Evolutionary conservation across 2,888 invertebrate species (phyloP).

Genomic region (Rhaphigaster nebulosa): DNA sequence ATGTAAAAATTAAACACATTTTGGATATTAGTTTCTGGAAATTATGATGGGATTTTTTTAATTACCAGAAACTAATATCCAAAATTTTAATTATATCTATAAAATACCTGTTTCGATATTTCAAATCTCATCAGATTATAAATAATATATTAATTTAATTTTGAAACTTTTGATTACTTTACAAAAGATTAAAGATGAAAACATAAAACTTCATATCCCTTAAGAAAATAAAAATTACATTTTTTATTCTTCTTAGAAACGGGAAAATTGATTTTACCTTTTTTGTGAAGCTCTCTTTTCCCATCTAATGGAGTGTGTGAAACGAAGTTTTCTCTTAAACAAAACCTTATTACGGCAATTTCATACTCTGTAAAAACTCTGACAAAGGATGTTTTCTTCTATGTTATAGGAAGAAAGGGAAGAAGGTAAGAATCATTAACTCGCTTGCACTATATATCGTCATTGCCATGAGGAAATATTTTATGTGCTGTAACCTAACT

Average conservation of each 20-base stretch:
- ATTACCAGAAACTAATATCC: too few relatives aligned
- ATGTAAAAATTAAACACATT: too few relatives aligned
- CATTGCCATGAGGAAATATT: too few relatives aligned
- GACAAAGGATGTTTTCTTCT: neutral
- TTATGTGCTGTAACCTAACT: too few relatives aligned
- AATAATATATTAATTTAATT: neutral
- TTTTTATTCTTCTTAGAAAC: neutral
- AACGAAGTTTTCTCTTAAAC: neutral
- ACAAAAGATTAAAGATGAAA: neutral
- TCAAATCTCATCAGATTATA: neutral
- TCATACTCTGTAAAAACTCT: neutral
- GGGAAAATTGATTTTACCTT: neutral
- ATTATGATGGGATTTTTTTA: too few relatives aligned
- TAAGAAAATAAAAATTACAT: neutral
- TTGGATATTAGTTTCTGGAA: too few relatives aligned
- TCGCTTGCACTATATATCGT: neutral
- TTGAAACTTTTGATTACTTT: too few relatives aligned
- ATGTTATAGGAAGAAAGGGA: neutral
- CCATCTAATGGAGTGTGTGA: slow-evolving; percentile 26
- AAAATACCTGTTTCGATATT: too few relatives aligned
- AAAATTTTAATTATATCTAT: too few relatives aligned
- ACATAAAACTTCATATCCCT: neutral
- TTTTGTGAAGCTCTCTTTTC: neutral
- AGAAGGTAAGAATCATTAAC: neutral
- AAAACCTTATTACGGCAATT: neutral